Evolutionary conservation across 2,888 invertebrate species (phyloP), one percentile per base, ranked within the genome.

Genomic region (Lithophane leautieri): DNA sequence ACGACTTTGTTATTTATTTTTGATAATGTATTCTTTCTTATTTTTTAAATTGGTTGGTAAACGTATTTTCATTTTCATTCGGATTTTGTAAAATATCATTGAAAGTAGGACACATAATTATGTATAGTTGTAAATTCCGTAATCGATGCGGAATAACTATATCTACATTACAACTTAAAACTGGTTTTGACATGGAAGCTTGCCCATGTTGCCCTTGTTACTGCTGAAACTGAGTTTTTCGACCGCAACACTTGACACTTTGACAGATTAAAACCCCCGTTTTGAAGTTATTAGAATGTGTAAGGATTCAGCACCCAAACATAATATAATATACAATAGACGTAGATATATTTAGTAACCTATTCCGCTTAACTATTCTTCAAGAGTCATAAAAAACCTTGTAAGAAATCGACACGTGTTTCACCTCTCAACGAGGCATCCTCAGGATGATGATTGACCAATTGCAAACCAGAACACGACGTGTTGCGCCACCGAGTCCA

Each of bases 1-100:
- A 68, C 63, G 47, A 69, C 25, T 7, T 76, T 70, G 54, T 66
- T 70, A 56, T 82, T 65, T 73, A 65, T 62, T 22, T 50, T 58
- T 34, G 54, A 67, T 71, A 66, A 60, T 22, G 16, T 56, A 11
- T 54, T 19, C 1, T 52, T 60, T 7, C 34, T 52, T 56, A 54
- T 42, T 68, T 62, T 9, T 4, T 6, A 14, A 22, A 22, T 9
- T 42, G 2, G 9, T 56, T 25, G 56, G 25, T 56, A n/a, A 25
- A 22, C 0, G 1, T 4, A 22, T 63, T 63, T 58, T 44, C 1
- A 11, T 12, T 50, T 50, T 34, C 0, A 12, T 25, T 34, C 42
- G 25, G 47, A 47, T 22, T 72, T 56, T 40, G 2, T 25, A 40
- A 70, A 44, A n/a, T 25, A 16, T 40, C 0, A 19, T 34, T 47